A percentile compares a stretch with the other conserved stretches of the same genome.
Conservation (phyloP, 2,797 vertebrate genomes). For the Centropyge bicolor region DNA sequence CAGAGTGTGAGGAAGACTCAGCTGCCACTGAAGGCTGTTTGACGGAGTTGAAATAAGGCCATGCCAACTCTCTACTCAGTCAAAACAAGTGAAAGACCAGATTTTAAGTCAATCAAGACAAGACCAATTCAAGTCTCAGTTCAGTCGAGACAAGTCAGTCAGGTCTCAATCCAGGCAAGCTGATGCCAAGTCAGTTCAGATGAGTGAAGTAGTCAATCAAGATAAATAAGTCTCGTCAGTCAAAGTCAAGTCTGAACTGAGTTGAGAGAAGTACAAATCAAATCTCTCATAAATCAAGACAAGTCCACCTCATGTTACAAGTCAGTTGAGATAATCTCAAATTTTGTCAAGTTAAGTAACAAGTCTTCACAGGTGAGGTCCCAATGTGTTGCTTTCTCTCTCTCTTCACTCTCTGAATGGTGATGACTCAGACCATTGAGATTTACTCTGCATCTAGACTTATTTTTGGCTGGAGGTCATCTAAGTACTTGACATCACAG, state of each 20-base stretch:
- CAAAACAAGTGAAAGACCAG: background rate
- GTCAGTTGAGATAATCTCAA: background rate
- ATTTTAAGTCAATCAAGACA: background rate
- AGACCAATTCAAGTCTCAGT: too few relatives aligned
- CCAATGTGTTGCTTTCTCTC: background rate
- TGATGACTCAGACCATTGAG: background rate
- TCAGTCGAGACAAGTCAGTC: background rate
- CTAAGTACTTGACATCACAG: background rate
- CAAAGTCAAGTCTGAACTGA: background rate
- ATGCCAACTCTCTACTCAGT: background rate
- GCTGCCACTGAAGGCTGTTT: background rate
- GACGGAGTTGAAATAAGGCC: background rate
- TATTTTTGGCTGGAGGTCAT: background rate
- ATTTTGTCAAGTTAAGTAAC: background rate
- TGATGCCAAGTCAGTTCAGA: too few relatives aligned
- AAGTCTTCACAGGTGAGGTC: background rate
- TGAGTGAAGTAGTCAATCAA: too few relatives aligned
- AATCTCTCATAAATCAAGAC: background rate
- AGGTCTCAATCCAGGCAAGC: too few relatives aligned
- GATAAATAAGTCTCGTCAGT: background rate
- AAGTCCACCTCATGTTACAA: too few relatives aligned
- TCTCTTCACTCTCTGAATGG: background rate
- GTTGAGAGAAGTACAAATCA: background rate
- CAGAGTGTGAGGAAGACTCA: too few relatives aligned
- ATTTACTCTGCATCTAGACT: background rate